A percentile compares a stretch with the other conserved stretches of the same genome.
phyloP scores from a whole-genome alignment of 2,797 vertebrate species.

The Aselliscus stoliczkanus region DNA sequence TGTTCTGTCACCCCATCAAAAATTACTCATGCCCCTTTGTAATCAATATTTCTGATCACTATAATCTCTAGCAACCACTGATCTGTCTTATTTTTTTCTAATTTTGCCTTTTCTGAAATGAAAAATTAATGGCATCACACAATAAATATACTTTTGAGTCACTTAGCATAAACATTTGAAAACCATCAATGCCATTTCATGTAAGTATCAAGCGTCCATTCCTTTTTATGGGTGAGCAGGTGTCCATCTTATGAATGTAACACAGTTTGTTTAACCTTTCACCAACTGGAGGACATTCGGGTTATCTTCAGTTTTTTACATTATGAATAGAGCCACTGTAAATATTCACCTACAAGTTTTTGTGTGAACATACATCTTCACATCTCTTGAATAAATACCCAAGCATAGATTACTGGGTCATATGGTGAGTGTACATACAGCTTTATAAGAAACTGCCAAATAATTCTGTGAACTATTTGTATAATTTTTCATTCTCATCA shows the following conservation, averaged over 20 bases:
- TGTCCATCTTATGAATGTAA: not conserved
- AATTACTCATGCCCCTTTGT: not conserved
- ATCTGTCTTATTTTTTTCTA: not conserved
- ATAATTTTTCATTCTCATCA: not conserved
- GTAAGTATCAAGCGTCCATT: not conserved
- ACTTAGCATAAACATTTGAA: not conserved
- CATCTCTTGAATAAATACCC: not conserved
- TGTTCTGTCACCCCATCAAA: not conserved
- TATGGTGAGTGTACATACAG: not conserved
- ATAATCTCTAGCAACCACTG: not conserved
- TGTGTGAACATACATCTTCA: not conserved
- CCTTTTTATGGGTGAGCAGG: not conserved
- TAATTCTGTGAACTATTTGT: not conserved
- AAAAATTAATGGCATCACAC: not conserved
- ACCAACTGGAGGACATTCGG: not conserved
- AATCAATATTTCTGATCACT: not conserved
- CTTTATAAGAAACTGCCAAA: slow-evolving; percentile 9
- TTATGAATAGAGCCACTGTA: not conserved
- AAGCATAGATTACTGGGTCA: not conserved
- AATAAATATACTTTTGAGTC: not conserved
- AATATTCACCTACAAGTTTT: not conserved
- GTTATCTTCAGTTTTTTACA: not conserved
- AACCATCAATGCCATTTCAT: not conserved
- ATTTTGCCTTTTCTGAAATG: not conserved
- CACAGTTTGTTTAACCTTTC: not conserved